Conservation (phyloP, 2,797 vertebrate species). For the Momotus momota region DNA sequence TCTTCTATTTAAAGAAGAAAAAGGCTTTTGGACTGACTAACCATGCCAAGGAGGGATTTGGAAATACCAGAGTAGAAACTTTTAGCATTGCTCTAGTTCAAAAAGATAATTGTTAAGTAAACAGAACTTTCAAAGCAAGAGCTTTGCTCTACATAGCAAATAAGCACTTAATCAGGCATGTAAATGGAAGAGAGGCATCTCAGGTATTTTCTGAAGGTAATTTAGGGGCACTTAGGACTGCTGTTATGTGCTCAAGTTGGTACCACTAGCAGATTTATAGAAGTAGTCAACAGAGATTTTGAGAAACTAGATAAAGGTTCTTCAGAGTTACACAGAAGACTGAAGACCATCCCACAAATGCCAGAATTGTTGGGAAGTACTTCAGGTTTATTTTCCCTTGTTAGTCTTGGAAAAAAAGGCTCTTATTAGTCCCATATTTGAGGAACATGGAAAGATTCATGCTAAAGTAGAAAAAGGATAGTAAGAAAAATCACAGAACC, state of each 20-base stretch:
- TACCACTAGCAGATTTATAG: not conserved
- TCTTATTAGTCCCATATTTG: not conserved
- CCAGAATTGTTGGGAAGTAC: not conserved
- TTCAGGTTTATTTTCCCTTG: not conserved
- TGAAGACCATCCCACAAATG: not conserved
- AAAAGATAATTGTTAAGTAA: slow-evolving; percentile 61
- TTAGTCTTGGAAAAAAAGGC: not conserved
- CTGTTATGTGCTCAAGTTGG: not conserved
- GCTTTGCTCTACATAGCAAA: slow-evolving; percentile 56
- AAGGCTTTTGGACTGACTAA: slow-evolving; percentile 14
- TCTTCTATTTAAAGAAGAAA: slow-evolving; percentile 31
- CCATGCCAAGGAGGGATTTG: slow-evolving; percentile 27
- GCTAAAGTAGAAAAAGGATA: not conserved
- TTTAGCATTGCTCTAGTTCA: slow-evolving; percentile 36
- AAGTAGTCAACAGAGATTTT: not conserved
- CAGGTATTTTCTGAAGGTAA: slow-evolving; percentile 64
- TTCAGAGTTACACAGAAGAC: not conserved
- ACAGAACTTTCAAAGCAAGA: slow-evolving; percentile 52
- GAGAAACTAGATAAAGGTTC: not conserved
- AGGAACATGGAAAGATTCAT: not conserved
- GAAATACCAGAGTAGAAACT: slow-evolving; percentile 42
- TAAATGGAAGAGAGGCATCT: slow-evolving; percentile 54
- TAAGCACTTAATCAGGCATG: slow-evolving; percentile 56
- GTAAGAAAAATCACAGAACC: not conserved
- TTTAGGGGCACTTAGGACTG: slow-evolving; percentile 28